phyloP scores from a whole-genome alignment of 1,140 invertebrate species.

The Anagrus nilaparvatae region DNA sequence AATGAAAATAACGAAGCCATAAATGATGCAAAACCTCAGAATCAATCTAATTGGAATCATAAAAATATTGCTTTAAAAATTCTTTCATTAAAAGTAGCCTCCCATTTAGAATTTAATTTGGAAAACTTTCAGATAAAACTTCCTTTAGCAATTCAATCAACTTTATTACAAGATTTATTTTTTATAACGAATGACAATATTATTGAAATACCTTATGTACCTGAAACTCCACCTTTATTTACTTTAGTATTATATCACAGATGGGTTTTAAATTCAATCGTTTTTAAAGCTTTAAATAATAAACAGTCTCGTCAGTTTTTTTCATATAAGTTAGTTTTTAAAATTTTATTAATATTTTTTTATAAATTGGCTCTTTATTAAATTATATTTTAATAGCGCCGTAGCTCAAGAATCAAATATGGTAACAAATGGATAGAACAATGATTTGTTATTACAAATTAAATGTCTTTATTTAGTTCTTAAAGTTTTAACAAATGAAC shows the following conservation, averaged over 20 bases:
- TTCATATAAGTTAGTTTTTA: constrained; percentile 44
- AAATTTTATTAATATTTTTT: not conserved
- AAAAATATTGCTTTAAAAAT: constrained; percentile 68
- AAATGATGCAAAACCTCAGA: constrained; percentile 34
- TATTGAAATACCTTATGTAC: constrained; percentile 37
- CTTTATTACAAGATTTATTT: constrained; percentile 52
- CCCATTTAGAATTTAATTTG: constrained; percentile 76
- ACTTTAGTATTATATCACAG: constrained; percentile 69
- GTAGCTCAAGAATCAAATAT: constrained; percentile 38
- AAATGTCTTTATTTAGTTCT: constrained; percentile 71
- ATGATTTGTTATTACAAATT: constrained; percentile 61
- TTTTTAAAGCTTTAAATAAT: constrained; percentile 46
- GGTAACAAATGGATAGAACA: constrained; percentile 29
- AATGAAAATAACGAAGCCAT: constrained; percentile 36
- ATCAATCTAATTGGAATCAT: constrained; percentile 34
- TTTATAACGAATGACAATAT: constrained; percentile 44
- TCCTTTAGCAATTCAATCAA: constrained; percentile 52
- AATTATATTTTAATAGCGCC: constrained; percentile 28
- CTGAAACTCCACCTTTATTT: constrained; percentile 46
- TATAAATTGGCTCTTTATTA: not conserved
- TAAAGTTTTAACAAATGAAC: constrained; percentile 56
- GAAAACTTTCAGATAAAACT: constrained; percentile 55
- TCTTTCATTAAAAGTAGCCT: constrained; percentile 76
- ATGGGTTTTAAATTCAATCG: constrained; percentile 61
- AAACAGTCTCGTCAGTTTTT: constrained; percentile 44